These are phyloP conservation scores for Tridacna crocea DNA, from an alignment of 2,888 invertebrate species.

Conservation along the genomic window DNA sequence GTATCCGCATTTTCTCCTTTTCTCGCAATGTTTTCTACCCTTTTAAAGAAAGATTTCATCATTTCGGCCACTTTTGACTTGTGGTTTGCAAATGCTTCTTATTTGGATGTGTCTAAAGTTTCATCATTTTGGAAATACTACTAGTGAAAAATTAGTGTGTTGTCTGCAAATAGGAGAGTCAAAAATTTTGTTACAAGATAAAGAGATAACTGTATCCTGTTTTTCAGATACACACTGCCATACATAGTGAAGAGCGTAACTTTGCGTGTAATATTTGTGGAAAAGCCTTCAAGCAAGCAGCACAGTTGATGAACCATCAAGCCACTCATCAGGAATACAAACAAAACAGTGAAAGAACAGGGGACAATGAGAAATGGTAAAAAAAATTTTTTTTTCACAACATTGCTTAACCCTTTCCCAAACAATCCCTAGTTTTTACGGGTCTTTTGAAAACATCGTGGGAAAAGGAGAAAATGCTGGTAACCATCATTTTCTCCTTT, in stretches of 20 bases:
- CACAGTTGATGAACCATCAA: constrained; percentile 92
- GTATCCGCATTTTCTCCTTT: background rate
- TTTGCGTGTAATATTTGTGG: constrained; percentile 87
- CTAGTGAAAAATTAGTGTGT: background rate
- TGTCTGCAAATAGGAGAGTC: background rate
- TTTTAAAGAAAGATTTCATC: too few species aligned
- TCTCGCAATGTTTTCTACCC: background rate
- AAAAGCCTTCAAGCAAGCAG: constrained; percentile 91
- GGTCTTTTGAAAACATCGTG: background rate
- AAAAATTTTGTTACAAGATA: background rate
- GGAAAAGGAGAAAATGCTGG: background rate
- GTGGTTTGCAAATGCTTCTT: too few species aligned
- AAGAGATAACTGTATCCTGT: background rate
- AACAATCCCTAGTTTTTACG: too few species aligned
- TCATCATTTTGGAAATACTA: too few species aligned
- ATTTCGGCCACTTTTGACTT: too few species aligned
- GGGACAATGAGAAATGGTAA: constrained; percentile 43
- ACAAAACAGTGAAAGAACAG: background rate
- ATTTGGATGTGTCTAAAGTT: too few species aligned
- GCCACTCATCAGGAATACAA: constrained; percentile 46
- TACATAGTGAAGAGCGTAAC: constrained; percentile 83
- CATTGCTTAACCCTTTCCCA: too few species aligned
- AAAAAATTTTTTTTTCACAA: background rate
- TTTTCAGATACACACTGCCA: constrained; percentile 88
- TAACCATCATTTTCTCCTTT: background rate